Base-by-base conservation (phyloP, 2,797 vertebrate species). In the Rhinophrynus dorsalis region DNA sequence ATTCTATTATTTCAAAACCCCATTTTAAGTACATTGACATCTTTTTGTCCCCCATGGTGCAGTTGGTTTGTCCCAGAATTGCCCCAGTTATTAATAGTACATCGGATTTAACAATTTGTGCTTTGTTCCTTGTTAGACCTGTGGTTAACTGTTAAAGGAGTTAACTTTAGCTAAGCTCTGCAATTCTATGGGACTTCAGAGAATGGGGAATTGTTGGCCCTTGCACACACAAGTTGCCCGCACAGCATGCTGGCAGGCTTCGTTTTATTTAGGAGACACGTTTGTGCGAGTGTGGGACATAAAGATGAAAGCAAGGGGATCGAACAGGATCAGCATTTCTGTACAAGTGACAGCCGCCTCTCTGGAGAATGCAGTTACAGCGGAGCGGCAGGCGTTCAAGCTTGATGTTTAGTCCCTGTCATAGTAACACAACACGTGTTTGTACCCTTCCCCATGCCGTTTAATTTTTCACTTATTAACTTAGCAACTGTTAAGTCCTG, bases 351-450 rank as follows among this genome's bases (percentile, higher is more conserved):
- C 70, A 73, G 70, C 70, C 70, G 70, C 62, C 47, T 45, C 55
- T 59, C 51, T 37, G 37, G 29, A 59, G 62, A 54, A 67, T 73
- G 70, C 29, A 17, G 55, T 45, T 35, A 54, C 23, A 35, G 62
- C 20, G 33, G 29, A 38, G 62, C 70, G 32, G 15, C 38, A 72
- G 61, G 63, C 56, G 47, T 60, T 54, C 38, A 65, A 63, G 76
- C 70, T 55, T 1, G 6, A 56, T 50, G 68, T 74, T 75, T 66
- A 68, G 69, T 68, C 78, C 60, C 0, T 26, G 70, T 76, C 78
- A 69, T 12, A 0, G 82, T 80, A 83, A 83, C 66, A 57, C 0
- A 11, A 78, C 69, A 75, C 78, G 67, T 45, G 40, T 62, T 70
- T 58, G 15, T 67, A 45, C 56, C 54, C 37, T 45, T 52, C 70